Evolutionary conservation across 2,888 invertebrate genomes (phyloP), one percentile per base, ranked within the genome.

Genomic region (Conistra vaccinii): DNA sequence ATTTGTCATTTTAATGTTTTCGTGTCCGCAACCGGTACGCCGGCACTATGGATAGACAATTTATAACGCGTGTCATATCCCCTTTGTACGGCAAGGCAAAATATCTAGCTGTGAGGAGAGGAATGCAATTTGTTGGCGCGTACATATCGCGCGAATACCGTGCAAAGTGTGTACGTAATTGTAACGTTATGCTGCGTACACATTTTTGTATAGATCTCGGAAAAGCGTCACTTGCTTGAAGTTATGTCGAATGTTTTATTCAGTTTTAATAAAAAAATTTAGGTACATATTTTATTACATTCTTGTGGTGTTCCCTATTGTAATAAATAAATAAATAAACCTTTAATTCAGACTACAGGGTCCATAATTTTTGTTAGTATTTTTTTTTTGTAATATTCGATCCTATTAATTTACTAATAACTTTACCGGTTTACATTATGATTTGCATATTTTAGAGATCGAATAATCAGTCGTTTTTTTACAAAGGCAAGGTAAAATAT

Each of bases 1-100:
- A 95, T 94, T 94, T 94, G 94, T 94, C 94, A 95, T 95, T 94
- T 93, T 94, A 94, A 95, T 94, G 93, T 92, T 92, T 92, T 92
- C 91, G 88, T 92, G 93, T 93, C 92, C 90, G 89, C 93, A 90
- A 87, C 90, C 88, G 88, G 88, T 85, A 86, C 81, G 87, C 74
- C 70, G 82, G 88, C 88, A 91, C 90, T 93, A 93, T 92, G 91
- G 91, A 92, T 92, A 91, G 90, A 92, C 91, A 89, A 93, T 93
- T 93, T 93, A 92, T 93, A 91, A 92, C 89, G 83, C 88, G 86
- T 89, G 92, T 92, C 92, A 92, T 91, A 90, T 89, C 89, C 89
- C 88, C 89, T 90, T 91, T 92, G 90, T 92, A 89, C 82, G 89
- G 86, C 85, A 85, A 87, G 86, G 89, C 88, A 88, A 83, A 91